Base-by-base conservation (phyloP, 2,113 vertebrate species). In the Megaleporinus macrocephalus region DNA sequence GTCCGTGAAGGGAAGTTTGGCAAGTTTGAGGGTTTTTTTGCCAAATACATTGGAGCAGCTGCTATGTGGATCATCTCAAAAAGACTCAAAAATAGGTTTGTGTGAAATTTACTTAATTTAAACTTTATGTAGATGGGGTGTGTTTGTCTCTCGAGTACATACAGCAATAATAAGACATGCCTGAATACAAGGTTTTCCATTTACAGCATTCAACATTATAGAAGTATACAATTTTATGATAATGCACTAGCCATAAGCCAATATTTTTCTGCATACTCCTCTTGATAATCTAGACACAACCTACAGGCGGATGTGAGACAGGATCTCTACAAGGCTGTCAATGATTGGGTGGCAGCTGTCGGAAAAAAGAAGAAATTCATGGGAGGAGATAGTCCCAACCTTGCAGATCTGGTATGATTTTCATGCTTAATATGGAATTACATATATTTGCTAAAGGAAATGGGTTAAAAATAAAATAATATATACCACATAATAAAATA, bases 51-150 rank as follows among this genome's bases (percentile, higher is more conserved):
- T 29, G 98, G 98, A 0, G 98, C 98, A 0, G 86, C 93, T 0
- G 98, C 97, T 86, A 99, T 99, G 98, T 99, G 94, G 79, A 22
- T 99, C 55, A 90, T 99, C 87, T 92, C 97, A 87, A 99, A 99
- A 80, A 92, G 96, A 61, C 94, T 99, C 62, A 94, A 98, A 83
- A 95, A 88, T 80, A 96, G 95, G 98, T 99, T 72, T 69, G 95
- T 84, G 29, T 18, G 12, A 4, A 1, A 36, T n/a, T n/a, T 51
- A 1, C 33, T 36, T 20, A 11, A 18, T 18, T 24, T 6, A 5
- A 24, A 20, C 27, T 4, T 22, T 3, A n/a, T n/a, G n/a, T n/a
- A n/a, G n/a, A n/a, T n/a, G n/a, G n/a, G n/a, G n/a, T n/a, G n/a
- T n/a, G n/a, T n/a, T n/a, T n/a, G n/a, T n/a, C n/a, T n/a, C n/a